Evolutionary conservation across 2,797 vertebrate species (phyloP), one percentile per base, ranked within the genome.

Genomic region (Ptychadena robeensis): DNA sequence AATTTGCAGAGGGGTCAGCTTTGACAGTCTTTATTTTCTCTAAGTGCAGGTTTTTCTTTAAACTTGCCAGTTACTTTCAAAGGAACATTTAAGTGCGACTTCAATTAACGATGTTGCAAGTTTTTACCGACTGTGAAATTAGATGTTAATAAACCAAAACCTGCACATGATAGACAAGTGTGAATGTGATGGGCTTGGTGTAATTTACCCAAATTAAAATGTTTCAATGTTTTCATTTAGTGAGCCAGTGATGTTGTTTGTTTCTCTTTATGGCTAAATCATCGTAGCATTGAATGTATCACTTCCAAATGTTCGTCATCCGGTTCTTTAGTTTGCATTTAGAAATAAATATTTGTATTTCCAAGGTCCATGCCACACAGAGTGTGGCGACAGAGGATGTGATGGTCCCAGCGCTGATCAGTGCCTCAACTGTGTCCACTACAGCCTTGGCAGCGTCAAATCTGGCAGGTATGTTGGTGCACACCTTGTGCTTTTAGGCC

Each of bases 381-480:
- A 97, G 85, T 98, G 97, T 22, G 95, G 95, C 0, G 89, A 95
- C 89, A 94, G 96, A 89, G 96, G 95, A 88, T 98, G 96, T 0
- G 96, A 98, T 0, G 96, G 96, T 6, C 94, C 96, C 63, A 90
- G 88, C 0, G 92, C 93, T 0, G 95, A 94, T 80, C 96, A 97
- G 85, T 98, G 97, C 85, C 91, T 96, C 86, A 97, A 95, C 91
- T 98, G 97, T 66, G 83, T 96, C 89, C 95, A 97, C 92, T 98
- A 95, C 91, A 97, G 95, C 87, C 91, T 95, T 80, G 95, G 95
- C 82, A 96, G 77, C 3, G 0, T 91, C 85, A 96, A 94, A 89
- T 91, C 89, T 0, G 93, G 93, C 91, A 96, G 96, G 97, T 98
- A 91, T 91, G 4, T 6, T 22, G n/a, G 12, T 30, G 22, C 18